Base-by-base conservation (phyloP, 2,797 vertebrate genomes). In the Lateolabrax maculatus region DNA sequence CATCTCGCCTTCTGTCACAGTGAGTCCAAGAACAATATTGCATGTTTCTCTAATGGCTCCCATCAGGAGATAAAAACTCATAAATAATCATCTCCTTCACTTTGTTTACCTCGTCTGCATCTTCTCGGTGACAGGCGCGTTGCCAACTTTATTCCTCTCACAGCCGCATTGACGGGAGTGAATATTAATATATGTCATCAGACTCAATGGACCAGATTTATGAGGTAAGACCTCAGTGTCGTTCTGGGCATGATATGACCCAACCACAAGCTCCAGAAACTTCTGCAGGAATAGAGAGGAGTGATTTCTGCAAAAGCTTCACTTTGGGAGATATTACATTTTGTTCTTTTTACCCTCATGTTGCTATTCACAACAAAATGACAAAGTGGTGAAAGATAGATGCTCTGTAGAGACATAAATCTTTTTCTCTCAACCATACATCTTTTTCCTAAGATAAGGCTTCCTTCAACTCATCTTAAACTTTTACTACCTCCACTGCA, bases 21-120 rank as follows among this genome's bases (percentile, higher is more conserved):
- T 9, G 41, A 60, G 25, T 87, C 89, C 85, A 88, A 89, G 69
- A 61, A 78, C 79, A 88, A 88, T 69, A 84, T 53, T 64, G 52
- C 72, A 72, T 79, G 73, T 83, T 78, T 80, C 43, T 46, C 53
- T 67, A 57, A 87, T 73, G 31, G 61, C 70, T 89, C 70, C 82
- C 85, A 78, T 79, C 65, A 85, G 81, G 68, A 84, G 75, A 70
- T 71, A 72, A 61, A n/a, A 36, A 49, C 79, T 67, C 76, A 81
- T 90, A 80, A 89, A 90, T 82, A 82, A 90, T 63, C 65, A 37
- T 68, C 21, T 52, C 34, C 23, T 55, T 64, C n/a, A 39, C 71
- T 86, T 79, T 87, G 68, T 90, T 86, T 84, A 77, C 51, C 36
- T 51, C 61, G 25, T 77, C 76, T 78, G 74, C 48, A 43, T 80